phyloP scores from a whole-genome alignment of 2,797 vertebrate genomes.

The Gobionotothen gibberifrons region DNA sequence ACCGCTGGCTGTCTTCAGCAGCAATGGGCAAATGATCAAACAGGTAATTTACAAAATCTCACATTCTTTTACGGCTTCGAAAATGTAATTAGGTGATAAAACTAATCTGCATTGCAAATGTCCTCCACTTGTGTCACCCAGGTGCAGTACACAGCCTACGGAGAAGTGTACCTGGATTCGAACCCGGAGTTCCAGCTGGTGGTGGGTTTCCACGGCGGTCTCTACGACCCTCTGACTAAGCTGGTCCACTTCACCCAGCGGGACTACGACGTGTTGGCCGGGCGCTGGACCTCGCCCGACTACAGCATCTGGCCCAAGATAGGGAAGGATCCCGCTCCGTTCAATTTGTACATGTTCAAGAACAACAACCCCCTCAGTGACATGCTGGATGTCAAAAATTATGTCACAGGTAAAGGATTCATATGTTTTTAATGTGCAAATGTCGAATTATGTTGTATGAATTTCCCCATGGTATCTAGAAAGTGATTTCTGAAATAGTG shows the following conservation, averaged over 20 bases:
- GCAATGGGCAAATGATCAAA: constrained; percentile 99
- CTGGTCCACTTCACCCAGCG: constrained; percentile 98
- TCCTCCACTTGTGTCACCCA: constrained; percentile 43
- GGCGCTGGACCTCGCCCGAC: constrained; percentile 97
- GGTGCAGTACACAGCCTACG: constrained; percentile 97
- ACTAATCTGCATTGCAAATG: neutral
- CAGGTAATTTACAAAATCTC: constrained; percentile 77
- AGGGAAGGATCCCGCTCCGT: constrained; percentile 93
- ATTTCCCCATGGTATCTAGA: neutral
- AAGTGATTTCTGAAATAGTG: neutral
- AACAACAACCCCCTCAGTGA: constrained; percentile 99
- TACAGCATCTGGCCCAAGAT: constrained; percentile 97
- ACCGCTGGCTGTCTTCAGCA: constrained; percentile 97
- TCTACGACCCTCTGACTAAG: constrained; percentile 96
- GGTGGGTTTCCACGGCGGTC: constrained; percentile 96
- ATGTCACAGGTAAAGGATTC: constrained; percentile 91
- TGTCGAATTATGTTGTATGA: constrained; percentile 3
- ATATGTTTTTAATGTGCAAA: neutral
- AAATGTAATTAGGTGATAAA: neutral
- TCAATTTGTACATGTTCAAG: constrained; percentile 99
- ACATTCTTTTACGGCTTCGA: neutral
- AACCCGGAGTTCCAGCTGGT: constrained; percentile 98
- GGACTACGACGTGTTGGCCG: constrained; percentile 97
- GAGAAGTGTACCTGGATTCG: constrained; percentile 97
- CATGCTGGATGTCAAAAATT: constrained; percentile 96